These are phyloP conservation scores for Apus apus DNA, from an alignment of 2,113 vertebrate species.

Conservation along the genomic window DNA sequence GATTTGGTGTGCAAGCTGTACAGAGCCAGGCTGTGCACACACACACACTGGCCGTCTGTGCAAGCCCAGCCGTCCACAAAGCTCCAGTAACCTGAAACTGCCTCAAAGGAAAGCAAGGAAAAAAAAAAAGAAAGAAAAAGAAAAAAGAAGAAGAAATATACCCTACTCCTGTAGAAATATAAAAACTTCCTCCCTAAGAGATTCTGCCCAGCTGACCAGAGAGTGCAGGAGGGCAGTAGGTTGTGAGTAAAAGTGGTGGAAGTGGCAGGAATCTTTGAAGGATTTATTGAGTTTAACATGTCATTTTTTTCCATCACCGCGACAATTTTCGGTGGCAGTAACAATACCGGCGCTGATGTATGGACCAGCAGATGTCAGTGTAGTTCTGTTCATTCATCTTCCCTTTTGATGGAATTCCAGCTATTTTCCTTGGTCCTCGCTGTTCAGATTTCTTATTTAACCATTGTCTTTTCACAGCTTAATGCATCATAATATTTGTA, in stretches of 20 bases:
- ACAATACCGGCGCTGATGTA: constrained; percentile 30
- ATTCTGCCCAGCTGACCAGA: not conserved
- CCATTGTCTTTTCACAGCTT: constrained; percentile 74
- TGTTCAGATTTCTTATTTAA: constrained; percentile 76
- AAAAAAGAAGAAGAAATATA: not conserved
- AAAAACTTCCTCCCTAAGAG: not conserved
- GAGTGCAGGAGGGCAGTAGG: not conserved
- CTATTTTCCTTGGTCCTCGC: constrained; percentile 51
- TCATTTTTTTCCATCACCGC: not conserved
- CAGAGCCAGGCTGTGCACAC: not conserved
- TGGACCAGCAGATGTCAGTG: constrained; percentile 83
- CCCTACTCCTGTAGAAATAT: not conserved
- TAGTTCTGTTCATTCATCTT: constrained; percentile 81
- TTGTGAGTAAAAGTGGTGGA: not conserved
- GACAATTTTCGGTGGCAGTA: not conserved
- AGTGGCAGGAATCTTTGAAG: constrained; percentile 16
- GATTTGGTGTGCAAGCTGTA: not conserved
- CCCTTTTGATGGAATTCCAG: constrained; percentile 71
- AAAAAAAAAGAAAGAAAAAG: not conserved
- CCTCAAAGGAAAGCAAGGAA: not conserved
- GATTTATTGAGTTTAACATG: constrained; percentile 50
- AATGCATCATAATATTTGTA: constrained; percentile 75
- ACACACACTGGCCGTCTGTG: accelerated
- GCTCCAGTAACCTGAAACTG: not conserved
- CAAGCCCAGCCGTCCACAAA: not conserved